These are phyloP conservation scores for Wiebesia pumilae DNA, from an alignment of 1,140 invertebrate genomes.

Conservation along the genomic window DNA sequence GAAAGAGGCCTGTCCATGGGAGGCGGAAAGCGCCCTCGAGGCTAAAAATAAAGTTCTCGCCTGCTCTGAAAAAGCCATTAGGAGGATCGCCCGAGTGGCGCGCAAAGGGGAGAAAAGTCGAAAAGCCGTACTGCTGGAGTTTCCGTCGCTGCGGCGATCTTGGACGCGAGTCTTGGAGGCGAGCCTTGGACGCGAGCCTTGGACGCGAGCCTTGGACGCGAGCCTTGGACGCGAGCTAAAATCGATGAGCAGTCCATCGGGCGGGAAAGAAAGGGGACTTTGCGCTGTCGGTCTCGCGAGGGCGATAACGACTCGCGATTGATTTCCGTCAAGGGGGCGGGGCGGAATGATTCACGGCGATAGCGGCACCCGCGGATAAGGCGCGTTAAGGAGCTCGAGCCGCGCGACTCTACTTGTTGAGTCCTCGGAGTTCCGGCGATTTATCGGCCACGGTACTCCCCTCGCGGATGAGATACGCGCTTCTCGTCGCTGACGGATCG, in stretches of 20 bases:
- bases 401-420: slow-evolving; percentile 33
- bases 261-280: no score
- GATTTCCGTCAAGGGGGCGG: not conserved
- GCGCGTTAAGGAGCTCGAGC: slow-evolving; percentile 13
- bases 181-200: no score
- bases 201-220: no score
- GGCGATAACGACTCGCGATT: not conserved
- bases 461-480: not conserved
- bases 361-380: slow-evolving; percentile 4
- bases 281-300: no score
- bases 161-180: no score
- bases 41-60: not conserved
- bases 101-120: no score
- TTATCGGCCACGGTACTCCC: not conserved
- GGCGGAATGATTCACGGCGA: slow-evolving; percentile 15
- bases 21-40: not conserved
- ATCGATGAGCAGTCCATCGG: no score
- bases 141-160: not conserved
- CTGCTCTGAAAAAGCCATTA: not conserved
- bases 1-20: not conserved
- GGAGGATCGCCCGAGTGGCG: no score
- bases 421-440: not conserved
- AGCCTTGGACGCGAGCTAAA: no score
- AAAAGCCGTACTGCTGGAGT: not conserved
- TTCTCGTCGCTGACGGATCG: no score